phyloP scores from a whole-genome alignment of 2,113 vertebrate species.

The Mus pahari region DNA sequence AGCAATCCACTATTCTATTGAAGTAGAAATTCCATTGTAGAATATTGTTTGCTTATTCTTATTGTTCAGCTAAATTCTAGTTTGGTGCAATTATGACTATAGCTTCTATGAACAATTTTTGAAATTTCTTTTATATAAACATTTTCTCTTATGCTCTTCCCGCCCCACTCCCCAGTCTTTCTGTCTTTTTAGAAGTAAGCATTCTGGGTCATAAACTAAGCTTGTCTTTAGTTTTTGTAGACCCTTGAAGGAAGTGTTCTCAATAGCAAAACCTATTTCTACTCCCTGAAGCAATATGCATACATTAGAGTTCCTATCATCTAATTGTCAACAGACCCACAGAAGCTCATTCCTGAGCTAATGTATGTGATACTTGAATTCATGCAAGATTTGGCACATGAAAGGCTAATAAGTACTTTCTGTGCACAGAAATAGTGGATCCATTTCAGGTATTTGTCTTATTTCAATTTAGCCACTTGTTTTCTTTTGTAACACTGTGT shows the following conservation, averaged over 20 bases:
- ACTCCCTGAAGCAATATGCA: background rate
- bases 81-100: background rate
- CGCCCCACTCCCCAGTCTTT: background rate
- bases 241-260: background rate
- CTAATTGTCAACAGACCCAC: background rate
- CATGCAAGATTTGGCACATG: background rate
- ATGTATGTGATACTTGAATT: background rate
- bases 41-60: background rate
- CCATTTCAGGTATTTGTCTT: background rate
- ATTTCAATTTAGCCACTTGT: background rate
- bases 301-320: background rate
- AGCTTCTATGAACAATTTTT: background rate
- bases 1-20: background rate
- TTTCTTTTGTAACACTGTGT: background rate
- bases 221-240: background rate
- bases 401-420: background rate
- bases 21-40: background rate
- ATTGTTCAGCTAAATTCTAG: background rate
- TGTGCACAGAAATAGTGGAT: background rate
- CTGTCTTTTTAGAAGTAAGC: background rate
- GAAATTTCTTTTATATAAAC: background rate
- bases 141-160: background rate
- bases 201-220: background rate
- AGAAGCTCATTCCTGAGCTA: background rate
- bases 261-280: slow-evolving; percentile 3